These are phyloP conservation scores for Drosophila sturtevanti DNA, from an alignment of 1,140 invertebrate species.

Conservation along the genomic window DNA sequence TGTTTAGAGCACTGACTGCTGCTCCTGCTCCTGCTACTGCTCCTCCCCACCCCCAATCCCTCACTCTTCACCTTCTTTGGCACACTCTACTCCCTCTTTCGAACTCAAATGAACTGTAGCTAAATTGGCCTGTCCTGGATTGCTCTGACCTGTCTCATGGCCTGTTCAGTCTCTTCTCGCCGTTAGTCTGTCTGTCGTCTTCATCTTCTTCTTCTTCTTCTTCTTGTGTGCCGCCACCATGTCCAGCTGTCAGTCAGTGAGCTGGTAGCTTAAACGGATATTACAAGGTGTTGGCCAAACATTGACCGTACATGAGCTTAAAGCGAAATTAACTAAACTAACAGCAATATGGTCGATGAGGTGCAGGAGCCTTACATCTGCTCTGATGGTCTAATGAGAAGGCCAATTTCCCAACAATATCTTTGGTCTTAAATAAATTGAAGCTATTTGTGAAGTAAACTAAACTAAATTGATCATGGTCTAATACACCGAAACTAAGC, in stretches of 20 bases:
- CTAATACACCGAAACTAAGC: neutral
- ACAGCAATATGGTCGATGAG: constrained; percentile 5
- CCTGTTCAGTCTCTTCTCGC: neutral
- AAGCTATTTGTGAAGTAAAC: no score
- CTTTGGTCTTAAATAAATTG: no score
- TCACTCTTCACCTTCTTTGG: neutral
- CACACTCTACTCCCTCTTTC: constrained; percentile 9
- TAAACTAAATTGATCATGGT: neutral
- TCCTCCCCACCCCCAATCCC: neutral
- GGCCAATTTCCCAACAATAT: no score
- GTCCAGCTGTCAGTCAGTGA: constrained; percentile 68
- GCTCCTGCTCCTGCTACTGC: constrained; percentile 1
- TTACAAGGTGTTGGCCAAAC: constrained; percentile 82
- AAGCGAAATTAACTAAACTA: constrained; percentile 71
- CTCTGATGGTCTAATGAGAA: no score
- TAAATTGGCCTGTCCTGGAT: constrained; percentile 57
- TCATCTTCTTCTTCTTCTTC: neutral
- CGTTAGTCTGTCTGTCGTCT: constrained; percentile 11
- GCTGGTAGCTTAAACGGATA: constrained; percentile 73
- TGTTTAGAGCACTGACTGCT: constrained; percentile 78
- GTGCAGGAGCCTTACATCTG: no score
- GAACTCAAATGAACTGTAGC: constrained; percentile 77
- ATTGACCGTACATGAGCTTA: constrained; percentile 82
- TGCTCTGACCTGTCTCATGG: neutral
- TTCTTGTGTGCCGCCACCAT: constrained; percentile 2